phyloP scores from a whole-genome alignment of 1,140 invertebrate species.

The Battus philenor region DNA sequence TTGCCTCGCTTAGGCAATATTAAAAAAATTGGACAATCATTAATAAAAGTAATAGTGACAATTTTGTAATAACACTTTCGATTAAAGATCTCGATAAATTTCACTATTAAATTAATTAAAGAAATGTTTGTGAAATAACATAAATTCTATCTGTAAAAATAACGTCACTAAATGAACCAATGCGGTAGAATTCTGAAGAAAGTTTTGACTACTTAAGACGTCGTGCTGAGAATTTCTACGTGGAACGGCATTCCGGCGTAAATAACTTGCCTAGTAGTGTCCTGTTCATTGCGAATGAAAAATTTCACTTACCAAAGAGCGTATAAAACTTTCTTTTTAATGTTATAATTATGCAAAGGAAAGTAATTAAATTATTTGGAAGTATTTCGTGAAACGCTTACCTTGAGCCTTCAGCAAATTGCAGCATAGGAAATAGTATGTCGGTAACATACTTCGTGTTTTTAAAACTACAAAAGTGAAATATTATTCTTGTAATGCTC shows the following conservation, averaged over 20 bases:
- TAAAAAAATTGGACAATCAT: not conserved
- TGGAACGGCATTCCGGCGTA: conserved; percentile 1
- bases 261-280: not conserved
- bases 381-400: too few relatives aligned
- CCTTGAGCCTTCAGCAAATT: too few relatives aligned
- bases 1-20: too few relatives aligned
- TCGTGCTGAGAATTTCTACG: conserved; percentile 8
- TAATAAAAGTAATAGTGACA: too few relatives aligned
- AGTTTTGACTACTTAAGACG: conserved; percentile 21
- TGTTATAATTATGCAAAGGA: too few relatives aligned
- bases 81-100: too few relatives aligned
- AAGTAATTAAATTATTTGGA: too few relatives aligned
- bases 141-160: not conserved
- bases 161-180: not conserved
- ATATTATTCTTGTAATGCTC: conserved; percentile 16
- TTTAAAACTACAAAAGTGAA: conserved; percentile 2
- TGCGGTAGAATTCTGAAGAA: conserved; percentile 22
- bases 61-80: too few relatives aligned
- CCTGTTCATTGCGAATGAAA: not conserved
- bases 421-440: conserved; percentile 22
- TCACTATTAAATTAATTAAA: not conserved
- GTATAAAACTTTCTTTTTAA: too few relatives aligned
- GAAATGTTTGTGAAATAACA: not conserved
- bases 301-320: conserved; percentile 5
- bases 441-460: conserved; percentile 25